Conservation (phyloP, 1,140 invertebrate genomes). For the Caenorhabditis remanei region DNA sequence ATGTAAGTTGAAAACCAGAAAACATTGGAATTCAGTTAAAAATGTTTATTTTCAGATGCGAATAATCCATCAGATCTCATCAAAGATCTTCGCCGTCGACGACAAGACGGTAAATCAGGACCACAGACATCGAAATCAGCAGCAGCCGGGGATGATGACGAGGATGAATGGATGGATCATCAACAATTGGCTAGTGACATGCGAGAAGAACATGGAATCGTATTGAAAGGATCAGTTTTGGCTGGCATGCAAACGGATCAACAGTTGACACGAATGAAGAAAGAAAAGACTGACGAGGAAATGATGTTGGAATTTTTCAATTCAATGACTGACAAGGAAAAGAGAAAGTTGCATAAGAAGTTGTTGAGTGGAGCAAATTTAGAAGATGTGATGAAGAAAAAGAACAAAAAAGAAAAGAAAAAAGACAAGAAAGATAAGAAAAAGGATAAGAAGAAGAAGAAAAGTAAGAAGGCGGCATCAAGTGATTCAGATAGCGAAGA, state of each 20-base stretch:
- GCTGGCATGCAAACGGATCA: slow-evolving; percentile 53
- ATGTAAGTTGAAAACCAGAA: slow-evolving; percentile 69
- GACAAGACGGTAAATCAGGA: slow-evolving; percentile 49
- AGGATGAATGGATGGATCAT: slow-evolving; percentile 64
- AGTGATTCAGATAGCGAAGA: slow-evolving; percentile 2
- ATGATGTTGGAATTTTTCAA: slow-evolving; percentile 42
- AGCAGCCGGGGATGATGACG: slow-evolving; percentile 49
- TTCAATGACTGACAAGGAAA: slow-evolving; percentile 45
- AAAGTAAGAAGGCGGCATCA: slow-evolving; percentile 26
- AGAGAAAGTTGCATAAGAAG: slow-evolving; percentile 61
- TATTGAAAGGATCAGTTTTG: slow-evolving; percentile 56
- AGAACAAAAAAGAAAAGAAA: slow-evolving; percentile 56
- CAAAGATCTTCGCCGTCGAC: slow-evolving; percentile 65
- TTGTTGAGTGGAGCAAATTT: slow-evolving; percentile 50
- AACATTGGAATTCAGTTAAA: background rate
- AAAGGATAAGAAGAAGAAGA: slow-evolving; percentile 62
- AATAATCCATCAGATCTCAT: slow-evolving; percentile 77
- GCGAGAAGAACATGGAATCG: slow-evolving; percentile 67
- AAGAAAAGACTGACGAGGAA: slow-evolving; percentile 22
- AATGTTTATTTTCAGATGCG: slow-evolving; percentile 70
- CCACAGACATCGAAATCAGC: background rate
- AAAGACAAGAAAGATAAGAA: slow-evolving; percentile 55
- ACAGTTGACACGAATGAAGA: slow-evolving; percentile 60
- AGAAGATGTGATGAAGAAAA: slow-evolving; percentile 4
- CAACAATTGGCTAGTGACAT: slow-evolving; percentile 62